Evolutionary conservation across 2,797 vertebrate species (phyloP).

Genomic region (Poecilia picta): DNA sequence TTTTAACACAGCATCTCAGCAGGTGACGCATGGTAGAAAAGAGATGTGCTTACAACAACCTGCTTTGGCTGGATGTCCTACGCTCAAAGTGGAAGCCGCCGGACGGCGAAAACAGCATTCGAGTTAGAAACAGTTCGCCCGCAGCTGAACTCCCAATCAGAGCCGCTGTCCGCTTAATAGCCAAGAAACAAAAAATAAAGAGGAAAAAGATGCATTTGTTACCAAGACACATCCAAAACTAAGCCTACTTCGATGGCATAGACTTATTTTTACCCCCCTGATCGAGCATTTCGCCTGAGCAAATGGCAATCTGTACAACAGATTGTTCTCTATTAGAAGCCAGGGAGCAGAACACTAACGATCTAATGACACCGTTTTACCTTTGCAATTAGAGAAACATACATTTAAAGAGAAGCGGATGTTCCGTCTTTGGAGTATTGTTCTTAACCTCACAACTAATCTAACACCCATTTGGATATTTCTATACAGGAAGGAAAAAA

Average conservation of each 20-base stretch:
- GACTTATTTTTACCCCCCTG: slow-evolving; percentile 8
- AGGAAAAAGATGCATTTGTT: slow-evolving; percentile 21
- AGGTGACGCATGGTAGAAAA: slow-evolving; percentile 30
- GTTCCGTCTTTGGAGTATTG: slow-evolving; percentile 66
- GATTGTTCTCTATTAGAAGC: slow-evolving; percentile 40
- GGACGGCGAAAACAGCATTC: not conserved
- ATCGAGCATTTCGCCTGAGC: slow-evolving; percentile 39
- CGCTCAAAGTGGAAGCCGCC: slow-evolving; percentile 37
- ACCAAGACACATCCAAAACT: slow-evolving; percentile 21
- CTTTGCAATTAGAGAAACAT: slow-evolving; percentile 50
- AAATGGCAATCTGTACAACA: slow-evolving; percentile 23
- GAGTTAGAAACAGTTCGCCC: slow-evolving; percentile 17
- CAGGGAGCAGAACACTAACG: slow-evolving; percentile 30
- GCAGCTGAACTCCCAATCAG: slow-evolving; percentile 36
- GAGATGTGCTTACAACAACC: slow-evolving; percentile 18
- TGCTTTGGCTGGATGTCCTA: slow-evolving; percentile 26
- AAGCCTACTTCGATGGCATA: slow-evolving; percentile 10
- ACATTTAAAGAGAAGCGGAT: slow-evolving; percentile 58
- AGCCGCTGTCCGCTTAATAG: slow-evolving; percentile 28
- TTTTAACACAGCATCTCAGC: slow-evolving; percentile 8
- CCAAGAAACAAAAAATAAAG: slow-evolving; percentile 20
- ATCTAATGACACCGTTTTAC: slow-evolving; percentile 46
- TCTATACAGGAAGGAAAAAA: slow-evolving; percentile 63
- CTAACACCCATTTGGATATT: slow-evolving; percentile 64
- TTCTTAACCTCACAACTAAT: slow-evolving; percentile 66